phyloP scores from a whole-genome alignment of 2,888 invertebrate species.

The Carpatolechia fugitivella region DNA sequence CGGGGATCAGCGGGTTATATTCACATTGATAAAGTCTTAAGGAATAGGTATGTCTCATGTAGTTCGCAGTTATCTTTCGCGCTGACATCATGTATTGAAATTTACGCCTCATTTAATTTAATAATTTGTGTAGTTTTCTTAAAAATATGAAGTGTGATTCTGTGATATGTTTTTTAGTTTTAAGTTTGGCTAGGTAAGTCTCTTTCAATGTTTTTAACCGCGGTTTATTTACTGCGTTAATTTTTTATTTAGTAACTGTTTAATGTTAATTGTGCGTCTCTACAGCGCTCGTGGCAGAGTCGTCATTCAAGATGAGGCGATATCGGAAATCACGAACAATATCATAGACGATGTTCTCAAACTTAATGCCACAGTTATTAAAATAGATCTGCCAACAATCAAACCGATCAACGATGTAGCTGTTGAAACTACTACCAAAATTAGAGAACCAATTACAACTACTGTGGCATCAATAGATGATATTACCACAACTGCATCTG shows the following conservation, averaged over 20 bases:
- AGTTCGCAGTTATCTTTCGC: background rate
- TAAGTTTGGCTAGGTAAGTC: slow-evolving; percentile 36
- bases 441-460: background rate
- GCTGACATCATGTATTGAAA: background rate
- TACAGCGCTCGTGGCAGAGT: slow-evolving; percentile 48
- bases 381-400: slow-evolving; percentile 13
- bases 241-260: no score
- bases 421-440: background rate
- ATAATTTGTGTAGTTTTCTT: background rate
- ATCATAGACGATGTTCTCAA: background rate
- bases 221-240: background rate
- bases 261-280: slow-evolving; percentile 17
- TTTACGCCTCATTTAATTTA: background rate
- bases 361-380: background rate
- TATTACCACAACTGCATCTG: background rate
- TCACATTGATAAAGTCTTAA: slow-evolving; percentile 2
- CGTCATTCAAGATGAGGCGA: slow-evolving; percentile 25
- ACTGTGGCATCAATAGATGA: background rate
- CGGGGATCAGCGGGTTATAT: slow-evolving; percentile 4
- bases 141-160: slow-evolving; percentile 15
- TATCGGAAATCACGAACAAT: background rate
- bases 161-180: slow-evolving; percentile 29
- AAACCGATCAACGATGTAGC: background rate
- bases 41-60: background rate
- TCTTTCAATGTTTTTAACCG: slow-evolving; percentile 13